These are phyloP conservation scores for Eristalis tenax DNA, from an alignment of 2,888 invertebrate genomes.

Conservation along the genomic window DNA sequence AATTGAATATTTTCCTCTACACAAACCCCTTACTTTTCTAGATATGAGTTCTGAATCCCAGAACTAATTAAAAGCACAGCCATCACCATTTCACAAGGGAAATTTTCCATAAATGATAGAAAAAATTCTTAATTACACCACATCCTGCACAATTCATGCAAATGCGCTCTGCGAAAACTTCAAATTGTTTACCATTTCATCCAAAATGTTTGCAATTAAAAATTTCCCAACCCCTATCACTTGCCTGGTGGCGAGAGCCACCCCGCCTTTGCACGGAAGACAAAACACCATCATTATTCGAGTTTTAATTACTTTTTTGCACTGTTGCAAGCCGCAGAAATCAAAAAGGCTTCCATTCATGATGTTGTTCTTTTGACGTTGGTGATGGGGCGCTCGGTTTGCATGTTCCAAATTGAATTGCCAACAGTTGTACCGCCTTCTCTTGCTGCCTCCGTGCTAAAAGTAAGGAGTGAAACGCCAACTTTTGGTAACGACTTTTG, in stretches of 20 bases:
- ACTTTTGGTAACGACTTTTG: constrained; percentile 56
- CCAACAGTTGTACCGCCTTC: constrained; percentile 42
- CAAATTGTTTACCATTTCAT: constrained; percentile 70
- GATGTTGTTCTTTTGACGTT: constrained; percentile 27
- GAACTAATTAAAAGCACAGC: constrained; percentile 61
- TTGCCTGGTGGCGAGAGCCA: neutral
- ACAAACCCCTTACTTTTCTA: constrained; percentile 35
- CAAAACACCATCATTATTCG: constrained; percentile 68
- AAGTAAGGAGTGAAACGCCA: constrained; percentile 5
- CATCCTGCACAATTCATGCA: constrained; percentile 67
- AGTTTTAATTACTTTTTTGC: constrained; percentile 71
- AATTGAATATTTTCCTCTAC: constrained; percentile 47
- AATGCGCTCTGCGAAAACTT: constrained; percentile 65
- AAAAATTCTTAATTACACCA: constrained; percentile 67
- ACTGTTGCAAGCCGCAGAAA: constrained; percentile 58
- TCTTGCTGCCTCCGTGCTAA: constrained; percentile 12
- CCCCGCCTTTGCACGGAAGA: constrained; percentile 34
- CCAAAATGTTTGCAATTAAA: constrained; percentile 69
- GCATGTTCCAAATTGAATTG: constrained; percentile 70
- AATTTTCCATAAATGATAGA: constrained; percentile 65
- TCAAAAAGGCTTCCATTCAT: constrained; percentile 64
- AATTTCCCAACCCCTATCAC: constrained; percentile 42
- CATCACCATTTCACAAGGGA: constrained; percentile 58
- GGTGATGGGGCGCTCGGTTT: constrained; percentile 55
- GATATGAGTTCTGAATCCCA: constrained; percentile 66